Percentiles rank a stretch among this genome's conserved stretches.
These are phyloP conservation scores for Leptothorax acervorum DNA, from an alignment of 2,888 invertebrate species.

Conservation along the genomic window DNA sequence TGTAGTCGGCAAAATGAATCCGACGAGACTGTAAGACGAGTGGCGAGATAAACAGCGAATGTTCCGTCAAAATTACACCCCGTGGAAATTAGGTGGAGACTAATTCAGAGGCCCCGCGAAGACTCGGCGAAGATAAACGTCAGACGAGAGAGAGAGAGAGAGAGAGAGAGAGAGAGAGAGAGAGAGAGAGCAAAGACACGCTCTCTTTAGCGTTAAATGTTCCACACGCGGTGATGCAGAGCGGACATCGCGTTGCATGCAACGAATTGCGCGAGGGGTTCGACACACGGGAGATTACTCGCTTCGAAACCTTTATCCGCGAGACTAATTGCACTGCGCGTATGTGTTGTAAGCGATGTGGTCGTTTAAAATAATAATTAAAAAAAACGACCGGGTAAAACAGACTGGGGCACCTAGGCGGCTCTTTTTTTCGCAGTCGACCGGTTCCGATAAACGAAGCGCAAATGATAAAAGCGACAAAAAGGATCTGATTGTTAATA, in stretches of 20 bases:
- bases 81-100: slow-evolving; percentile 47
- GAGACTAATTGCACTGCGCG: background rate
- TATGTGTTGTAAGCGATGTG: background rate
- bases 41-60: slow-evolving; percentile 28
- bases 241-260: background rate
- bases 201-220: background rate
- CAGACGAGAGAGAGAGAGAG: background rate
- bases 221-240: no score
- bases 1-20: slow-evolving; percentile 24
- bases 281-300: slow-evolving; percentile 11
- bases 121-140: slow-evolving; percentile 22
- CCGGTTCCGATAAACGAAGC: slow-evolving; percentile 43
- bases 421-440: background rate
- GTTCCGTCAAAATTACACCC: slow-evolving; percentile 45
- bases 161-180: background rate
- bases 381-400: slow-evolving; percentile 11
- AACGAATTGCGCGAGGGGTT: background rate
- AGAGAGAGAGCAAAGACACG: background rate
- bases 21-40: slow-evolving; percentile 22
- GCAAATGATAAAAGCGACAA: slow-evolving; percentile 50
- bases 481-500: slow-evolving; percentile 55
- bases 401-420: background rate
- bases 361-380: slow-evolving; percentile 47
- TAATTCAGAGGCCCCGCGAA: slow-evolving; percentile 26
- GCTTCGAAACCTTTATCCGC: background rate